Conservation (phyloP, 2,888 invertebrate genomes). For the Ennomos fuscantarius region DNA sequence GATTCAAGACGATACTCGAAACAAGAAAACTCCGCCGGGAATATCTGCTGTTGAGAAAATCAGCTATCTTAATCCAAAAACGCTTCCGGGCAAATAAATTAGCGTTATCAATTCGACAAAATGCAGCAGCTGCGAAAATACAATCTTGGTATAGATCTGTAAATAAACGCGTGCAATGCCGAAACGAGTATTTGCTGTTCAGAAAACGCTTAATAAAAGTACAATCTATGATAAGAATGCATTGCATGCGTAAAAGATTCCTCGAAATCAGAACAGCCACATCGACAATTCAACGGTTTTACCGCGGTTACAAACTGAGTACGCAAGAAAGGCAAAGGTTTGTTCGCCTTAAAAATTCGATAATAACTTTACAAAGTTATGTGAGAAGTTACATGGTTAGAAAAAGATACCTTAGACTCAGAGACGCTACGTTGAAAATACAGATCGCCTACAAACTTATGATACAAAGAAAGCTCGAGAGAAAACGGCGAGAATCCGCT, state of each 20-base stretch:
- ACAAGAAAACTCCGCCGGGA: conserved; percentile 49
- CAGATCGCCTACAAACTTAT: conserved; percentile 71
- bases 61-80: conserved; percentile 64
- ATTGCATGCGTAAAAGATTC: conserved; percentile 53
- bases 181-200: conserved; percentile 53
- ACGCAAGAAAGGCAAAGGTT: conserved; percentile 50
- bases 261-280: conserved; percentile 50
- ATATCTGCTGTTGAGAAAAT: conserved; percentile 53
- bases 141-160: conserved; percentile 68
- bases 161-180: conserved; percentile 54
- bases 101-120: conserved; percentile 43
- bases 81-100: conserved; percentile 58
- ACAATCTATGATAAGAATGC: conserved; percentile 70
- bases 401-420: conserved; percentile 56
- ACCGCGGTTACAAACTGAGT: conserved; percentile 61
- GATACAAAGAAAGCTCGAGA: conserved; percentile 45
- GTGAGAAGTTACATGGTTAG: conserved; percentile 58
- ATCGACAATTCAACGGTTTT: conserved; percentile 66
- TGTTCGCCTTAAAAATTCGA: conserved; percentile 43
- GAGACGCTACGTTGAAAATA: conserved; percentile 56
- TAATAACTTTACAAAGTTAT: conserved; percentile 55
- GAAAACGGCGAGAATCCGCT: conserved; percentile 52
- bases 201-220: conserved; percentile 56
- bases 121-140: conserved; percentile 61
- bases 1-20: conserved; percentile 58